Evolutionary conservation across 1,140 invertebrate species (phyloP).

Genomic region (Contarinia nasturtii): DNA sequence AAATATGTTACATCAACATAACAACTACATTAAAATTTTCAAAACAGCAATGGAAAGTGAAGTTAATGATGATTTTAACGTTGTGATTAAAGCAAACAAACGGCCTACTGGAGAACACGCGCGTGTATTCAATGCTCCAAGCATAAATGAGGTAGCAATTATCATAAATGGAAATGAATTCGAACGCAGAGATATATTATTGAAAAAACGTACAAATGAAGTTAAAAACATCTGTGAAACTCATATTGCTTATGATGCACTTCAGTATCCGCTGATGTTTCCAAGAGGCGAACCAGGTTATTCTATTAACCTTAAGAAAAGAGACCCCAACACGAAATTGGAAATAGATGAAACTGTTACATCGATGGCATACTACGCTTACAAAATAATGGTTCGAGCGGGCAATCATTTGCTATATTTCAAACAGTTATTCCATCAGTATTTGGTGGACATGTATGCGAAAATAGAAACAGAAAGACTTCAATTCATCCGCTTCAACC

Average conservation of each 20-base stretch:
- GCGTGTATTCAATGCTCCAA: constrained; percentile 24
- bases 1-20: constrained; percentile 18
- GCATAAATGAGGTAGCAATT: constrained; percentile 20
- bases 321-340: constrained; percentile 9
- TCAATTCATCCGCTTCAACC: constrained; percentile 24
- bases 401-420: neutral
- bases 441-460: constrained; percentile 27
- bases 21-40: constrained; percentile 16
- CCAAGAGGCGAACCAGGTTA: constrained; percentile 24
- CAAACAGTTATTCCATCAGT: constrained; percentile 15
- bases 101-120: constrained; percentile 21
- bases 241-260: constrained; percentile 21
- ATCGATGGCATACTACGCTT: neutral
- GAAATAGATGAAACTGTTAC: neutral
- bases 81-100: constrained; percentile 22
- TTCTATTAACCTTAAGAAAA: constrained; percentile 14
- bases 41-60: constrained; percentile 18
- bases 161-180: constrained; percentile 16
- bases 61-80: constrained; percentile 15
- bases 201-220: constrained; percentile 5
- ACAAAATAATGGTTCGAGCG: neutral
- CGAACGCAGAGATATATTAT: constrained; percentile 7
- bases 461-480: constrained; percentile 28
- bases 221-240: constrained; percentile 15
- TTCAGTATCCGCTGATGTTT: constrained; percentile 27